These are phyloP conservation scores for Drosophila suboccidentalis DNA, from an alignment of 2,888 invertebrate genomes.

Conservation along the genomic window DNA sequence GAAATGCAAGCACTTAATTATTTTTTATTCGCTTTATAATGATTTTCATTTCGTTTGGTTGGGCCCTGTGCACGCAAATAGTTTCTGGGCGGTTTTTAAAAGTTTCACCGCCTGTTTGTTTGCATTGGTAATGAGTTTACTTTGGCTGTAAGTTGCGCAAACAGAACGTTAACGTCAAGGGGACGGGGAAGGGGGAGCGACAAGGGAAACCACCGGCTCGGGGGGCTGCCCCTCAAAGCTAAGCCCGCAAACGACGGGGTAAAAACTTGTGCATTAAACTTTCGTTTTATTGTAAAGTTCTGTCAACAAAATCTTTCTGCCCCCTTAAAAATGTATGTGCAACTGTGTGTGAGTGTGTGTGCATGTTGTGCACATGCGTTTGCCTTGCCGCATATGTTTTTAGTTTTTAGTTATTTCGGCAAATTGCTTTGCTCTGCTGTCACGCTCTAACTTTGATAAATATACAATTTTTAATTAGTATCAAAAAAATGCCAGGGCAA, in stretches of 20 bases:
- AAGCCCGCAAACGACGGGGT: conserved; percentile 49
- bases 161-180: conserved; percentile 56
- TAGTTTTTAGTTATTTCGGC: conserved; percentile 50
- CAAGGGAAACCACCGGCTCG: not conserved
- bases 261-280: conserved; percentile 79
- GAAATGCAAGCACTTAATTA: conserved; percentile 70
- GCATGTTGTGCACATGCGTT: conserved; percentile 34
- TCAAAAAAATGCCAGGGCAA: conserved; percentile 37
- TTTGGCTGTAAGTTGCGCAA: conserved; percentile 81
- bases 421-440: conserved; percentile 59
- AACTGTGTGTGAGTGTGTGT: not conserved
- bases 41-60: conserved; percentile 57
- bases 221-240: conserved; percentile 40
- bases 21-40: conserved; percentile 61
- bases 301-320: conserved; percentile 76
- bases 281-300: conserved; percentile 79
- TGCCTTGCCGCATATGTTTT: conserved; percentile 60
- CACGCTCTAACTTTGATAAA: conserved; percentile 71
- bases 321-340: conserved; percentile 50
- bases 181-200: conserved; percentile 2
- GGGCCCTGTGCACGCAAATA: conserved; percentile 59
- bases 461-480: conserved; percentile 78
- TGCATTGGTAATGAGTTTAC: conserved; percentile 84
- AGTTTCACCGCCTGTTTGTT: conserved; percentile 78
- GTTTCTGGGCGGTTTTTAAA: conserved; percentile 64